Evolutionary conservation across 2,888 invertebrate species (phyloP), one percentile per base, ranked within the genome.

Genomic region (Drosophila subsilvestris): DNA sequence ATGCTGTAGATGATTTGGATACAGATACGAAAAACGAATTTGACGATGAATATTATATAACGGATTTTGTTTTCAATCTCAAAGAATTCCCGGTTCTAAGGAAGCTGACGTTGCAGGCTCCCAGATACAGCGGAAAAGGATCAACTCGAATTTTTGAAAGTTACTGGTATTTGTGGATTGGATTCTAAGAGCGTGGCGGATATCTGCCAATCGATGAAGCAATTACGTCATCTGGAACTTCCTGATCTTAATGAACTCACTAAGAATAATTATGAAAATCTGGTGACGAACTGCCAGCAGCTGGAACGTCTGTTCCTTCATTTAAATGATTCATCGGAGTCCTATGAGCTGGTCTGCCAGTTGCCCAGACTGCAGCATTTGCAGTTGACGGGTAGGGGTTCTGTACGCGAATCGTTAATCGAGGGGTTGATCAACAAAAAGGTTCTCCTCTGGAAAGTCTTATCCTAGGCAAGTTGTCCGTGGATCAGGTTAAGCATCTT

Each of bases 291-390:
- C 22, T 22, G 22, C 3, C 22, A 22, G 20, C 20, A 20, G 20
- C 3, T 20, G 20, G 20, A 20, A 20, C 20, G 20, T 20, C 20
- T 20, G 20, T 3, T n/a, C n/a, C n/a, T n/a, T n/a, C 20, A 20
- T 20, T 20, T 20, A 20, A n/a, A n/a, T 4, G 5, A 2, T 1
- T 1, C 0, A 0, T 10, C 14, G 20, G 48, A 65, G 12, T 6
- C 32, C 1, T 68, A 55, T 8, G 77, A 68, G 12, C 9, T 53
- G 0, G 25, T 51, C 14, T 22, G 57, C 14, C 42, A 59, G 20
- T 10, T 76, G 45, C 57, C 57, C 10, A 58, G 25, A 5, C 22
- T 76, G 9, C 60, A 74, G 29, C 77, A 76, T 47, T 20, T 76
- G 4, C 44, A 42, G 27, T 45, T n/a, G n/a, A n/a, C n/a, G n/a